Conservation (phyloP, 1,140 invertebrate genomes). For the Ectropis grisescens region DNA sequence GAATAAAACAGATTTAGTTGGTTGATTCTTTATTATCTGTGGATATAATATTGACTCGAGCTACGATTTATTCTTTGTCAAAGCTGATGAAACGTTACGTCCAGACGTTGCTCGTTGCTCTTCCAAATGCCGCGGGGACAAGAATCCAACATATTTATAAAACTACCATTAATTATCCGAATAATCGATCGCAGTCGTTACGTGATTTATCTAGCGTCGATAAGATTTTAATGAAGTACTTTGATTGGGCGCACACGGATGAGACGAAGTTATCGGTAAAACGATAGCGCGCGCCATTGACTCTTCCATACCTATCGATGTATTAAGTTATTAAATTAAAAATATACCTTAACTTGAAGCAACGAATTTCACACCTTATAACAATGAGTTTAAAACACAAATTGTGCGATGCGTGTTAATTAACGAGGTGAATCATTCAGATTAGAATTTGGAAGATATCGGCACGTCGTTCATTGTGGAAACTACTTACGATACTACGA, state of each 20-base stretch:
- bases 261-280: slow-evolving; percentile 40
- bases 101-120: slow-evolving; percentile 2
- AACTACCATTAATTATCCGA: slow-evolving; percentile 62
- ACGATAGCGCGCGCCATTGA: slow-evolving; percentile 48
- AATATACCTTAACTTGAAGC: slow-evolving; percentile 21
- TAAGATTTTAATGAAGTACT: slow-evolving; percentile 70
- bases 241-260: slow-evolving; percentile 59
- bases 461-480: slow-evolving; percentile 64
- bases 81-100: too few species aligned
- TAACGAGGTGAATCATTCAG: slow-evolving; percentile 62
- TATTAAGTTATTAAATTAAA: slow-evolving; percentile 70
- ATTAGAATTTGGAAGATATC: slow-evolving; percentile 68
- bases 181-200: slow-evolving; percentile 64
- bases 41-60: too few species aligned
- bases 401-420: slow-evolving; percentile 32
- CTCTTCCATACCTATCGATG: slow-evolving; percentile 54
- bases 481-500: slow-evolving; percentile 61
- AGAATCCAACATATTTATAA: slow-evolving; percentile 54
- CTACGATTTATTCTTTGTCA: too few species aligned
- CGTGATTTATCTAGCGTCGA: slow-evolving; percentile 65
- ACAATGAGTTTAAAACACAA: too few species aligned
- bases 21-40: too few species aligned
- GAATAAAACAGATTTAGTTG: too few species aligned
- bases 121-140: slow-evolving; percentile 22
- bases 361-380: slow-evolving; percentile 21